Evolutionary conservation across 2,113 vertebrate species (phyloP), one percentile per base, ranked within the genome.

Genomic region (Myanophis thanlyinensis): DNA sequence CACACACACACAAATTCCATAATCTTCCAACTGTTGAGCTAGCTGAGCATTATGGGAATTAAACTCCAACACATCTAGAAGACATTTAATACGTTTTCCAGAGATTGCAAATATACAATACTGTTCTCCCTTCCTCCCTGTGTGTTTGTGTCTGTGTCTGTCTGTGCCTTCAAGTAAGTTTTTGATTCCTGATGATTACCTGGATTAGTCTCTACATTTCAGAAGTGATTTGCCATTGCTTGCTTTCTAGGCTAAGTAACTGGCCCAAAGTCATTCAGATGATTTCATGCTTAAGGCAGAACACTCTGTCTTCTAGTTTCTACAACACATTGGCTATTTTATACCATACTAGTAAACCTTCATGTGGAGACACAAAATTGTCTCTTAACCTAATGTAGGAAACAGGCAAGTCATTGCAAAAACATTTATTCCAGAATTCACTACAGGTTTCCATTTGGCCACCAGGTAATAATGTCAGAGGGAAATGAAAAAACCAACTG

Each of bases 401-500:
- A 54, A 20, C 30, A 59, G 10, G 23, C 59, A 88, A 44, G 51
- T 53, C 85, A 40, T 47, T 94, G 7, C 62, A 92, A 95, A 73
- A 85, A 30, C 95, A 91, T 91, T 35, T 88, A 93, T 87, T 85
- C 30, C 44, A 93, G 3, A 89, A 92, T 54, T 93, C 90, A 92
- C 2, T 93, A 90, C 80, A 89, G 87, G 90, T 89, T 56, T 94
- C 91, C 92, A 49, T 49, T 97, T 97, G 97, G 94, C 97, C 94
- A 96, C 89, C 84, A 95, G 91, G 95, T 96, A 95, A 80, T 94
- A 85, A 94, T 94, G 95, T 92, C 22, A 92, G 94, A 93, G 94
- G 91, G 87, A 94, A 94, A 96, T 96, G 94, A 95, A 94, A 96
- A 88, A 95, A 94, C 90, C 93, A 92, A 80, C 92, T 93, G 96